Base-by-base conservation (phyloP, 1,140 invertebrate genomes). In the Galleria mellonella region DNA sequence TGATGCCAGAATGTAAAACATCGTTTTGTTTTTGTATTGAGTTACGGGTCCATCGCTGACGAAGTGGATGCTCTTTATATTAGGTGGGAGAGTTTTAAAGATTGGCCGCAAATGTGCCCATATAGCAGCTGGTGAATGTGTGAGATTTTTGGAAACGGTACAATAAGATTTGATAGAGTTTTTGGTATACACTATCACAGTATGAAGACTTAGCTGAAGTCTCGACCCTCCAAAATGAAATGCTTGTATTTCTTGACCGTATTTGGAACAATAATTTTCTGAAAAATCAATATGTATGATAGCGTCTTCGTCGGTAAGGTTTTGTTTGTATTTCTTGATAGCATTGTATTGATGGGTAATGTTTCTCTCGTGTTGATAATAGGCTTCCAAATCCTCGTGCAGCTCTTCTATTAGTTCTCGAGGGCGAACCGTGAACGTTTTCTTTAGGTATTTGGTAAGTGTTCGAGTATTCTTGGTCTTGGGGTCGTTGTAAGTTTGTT, bases 251-350 rank as follows among this genome's bases (percentile, higher is more conserved):
- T 29, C 55, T 14, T 53, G 27, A 33, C 44, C 40, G 40, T 37
- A 57, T 47, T 47, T 47, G 30, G 46, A 36, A 29, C 1, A 36
- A 7, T 31, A 39, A 39, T 62, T 62, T 37, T 60, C 51, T 1
- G 28, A 53, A 45, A 62, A 60, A 43, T 62, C 55, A 27, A 60
- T 44, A 23, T 59, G 52, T 5, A 62, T 51, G 1, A 62, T 6
- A n/a, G 36, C 45, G 14, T 54, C 43, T 15, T 49, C 27, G 28
- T 50, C 44, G 9, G 27, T 28, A 17, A 58, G 13, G 7, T 31
- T 45, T 23, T 45, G 10, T 39, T 56, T 60, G 4, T 55, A 32
- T 9, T 51, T 11, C 31, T 52, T 44, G 4, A 61, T 37, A 13
- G 33, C 32, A 15, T 33, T 33, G 41, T 46, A 58, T 29, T 54